These are phyloP conservation scores for Dendrophyllia cribrosa DNA, from an alignment of 64 coral and sea anemone genomes.

Conservation along the genomic window DNA sequence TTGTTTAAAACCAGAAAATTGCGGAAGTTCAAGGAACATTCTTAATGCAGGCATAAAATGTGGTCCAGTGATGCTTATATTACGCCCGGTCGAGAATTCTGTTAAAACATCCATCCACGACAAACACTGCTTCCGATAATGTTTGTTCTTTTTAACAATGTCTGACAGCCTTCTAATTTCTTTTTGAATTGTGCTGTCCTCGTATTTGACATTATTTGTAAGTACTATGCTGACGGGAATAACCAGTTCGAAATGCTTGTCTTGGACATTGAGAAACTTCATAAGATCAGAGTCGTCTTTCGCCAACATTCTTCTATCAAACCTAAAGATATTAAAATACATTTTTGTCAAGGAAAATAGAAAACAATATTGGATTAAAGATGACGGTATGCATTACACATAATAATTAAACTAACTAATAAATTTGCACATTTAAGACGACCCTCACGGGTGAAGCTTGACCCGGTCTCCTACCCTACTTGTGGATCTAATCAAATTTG, in stretches of 20 bases:
- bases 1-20: conserved; percentile 56
- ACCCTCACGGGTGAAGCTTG: too few relatives aligned
- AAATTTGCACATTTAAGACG: too few relatives aligned
- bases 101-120: conserved; percentile 72
- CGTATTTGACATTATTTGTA: conserved; percentile 47
- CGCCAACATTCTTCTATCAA: conserved; percentile 43
- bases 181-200: conserved; percentile 29
- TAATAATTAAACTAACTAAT: too few relatives aligned
- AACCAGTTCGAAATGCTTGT: conserved; percentile 50
- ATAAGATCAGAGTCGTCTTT: conserved; percentile 63
- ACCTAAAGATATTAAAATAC: background rate
- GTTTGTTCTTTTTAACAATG: conserved; percentile 60
- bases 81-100: background rate
- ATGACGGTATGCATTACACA: too few relatives aligned
- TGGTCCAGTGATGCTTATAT: conserved; percentile 43
- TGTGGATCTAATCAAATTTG: too few relatives aligned
- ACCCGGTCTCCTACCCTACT: too few relatives aligned
- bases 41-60: conserved; percentile 60
- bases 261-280: conserved; percentile 41
- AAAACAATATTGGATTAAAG: too few relatives aligned
- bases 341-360: too few relatives aligned
- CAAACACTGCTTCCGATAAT: conserved; percentile 35
- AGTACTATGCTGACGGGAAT: conserved; percentile 69
- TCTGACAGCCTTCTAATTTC: conserved; percentile 48
- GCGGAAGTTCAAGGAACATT: conserved; percentile 51